These are phyloP conservation scores for Drosophila pseudotalamancana DNA, from an alignment of 2,888 invertebrate species.

Conservation along the genomic window DNA sequence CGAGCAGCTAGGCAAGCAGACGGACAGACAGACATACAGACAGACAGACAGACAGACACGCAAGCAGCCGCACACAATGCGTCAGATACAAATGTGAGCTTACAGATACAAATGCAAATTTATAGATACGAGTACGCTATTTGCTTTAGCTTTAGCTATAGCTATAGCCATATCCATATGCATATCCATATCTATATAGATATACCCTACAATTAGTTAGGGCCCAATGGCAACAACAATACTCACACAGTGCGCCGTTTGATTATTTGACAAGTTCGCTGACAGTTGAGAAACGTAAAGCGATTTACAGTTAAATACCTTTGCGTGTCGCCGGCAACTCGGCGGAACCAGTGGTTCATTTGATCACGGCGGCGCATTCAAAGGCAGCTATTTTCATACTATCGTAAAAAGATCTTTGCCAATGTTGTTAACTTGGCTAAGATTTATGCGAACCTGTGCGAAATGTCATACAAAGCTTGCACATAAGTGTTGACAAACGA, in stretches of 20 bases:
- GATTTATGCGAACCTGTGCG: constrained; percentile 5
- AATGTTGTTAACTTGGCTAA: neutral
- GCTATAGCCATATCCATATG: too few species aligned
- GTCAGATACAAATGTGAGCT: constrained; percentile 16
- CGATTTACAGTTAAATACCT: constrained; percentile 33
- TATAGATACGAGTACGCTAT: neutral
- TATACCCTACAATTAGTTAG: constrained; percentile 22
- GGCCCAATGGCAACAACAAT: constrained; percentile 2
- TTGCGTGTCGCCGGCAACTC: constrained; percentile 33
- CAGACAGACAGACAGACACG: constrained; percentile 11
- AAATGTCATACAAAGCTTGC: neutral
- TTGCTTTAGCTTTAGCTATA: too few species aligned
- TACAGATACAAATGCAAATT: constrained; percentile 17
- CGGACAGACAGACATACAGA: constrained; percentile 1
- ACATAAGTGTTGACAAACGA: neutral
- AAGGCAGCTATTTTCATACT: constrained; percentile 1
- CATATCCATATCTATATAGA: neutral
- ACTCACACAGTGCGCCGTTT: constrained; percentile 38
- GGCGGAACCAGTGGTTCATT: constrained; percentile 6
- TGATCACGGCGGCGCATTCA: constrained; percentile 10
- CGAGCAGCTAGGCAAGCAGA: constrained; percentile 19
- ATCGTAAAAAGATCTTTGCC: constrained; percentile 2
- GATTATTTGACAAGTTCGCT: constrained; percentile 42
- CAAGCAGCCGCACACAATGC: constrained; percentile 19
- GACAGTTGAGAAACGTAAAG: constrained; percentile 42